phyloP scores from a whole-genome alignment of 92 coral and sea anemone genomes.

The Nematostella vectensis region DNA sequence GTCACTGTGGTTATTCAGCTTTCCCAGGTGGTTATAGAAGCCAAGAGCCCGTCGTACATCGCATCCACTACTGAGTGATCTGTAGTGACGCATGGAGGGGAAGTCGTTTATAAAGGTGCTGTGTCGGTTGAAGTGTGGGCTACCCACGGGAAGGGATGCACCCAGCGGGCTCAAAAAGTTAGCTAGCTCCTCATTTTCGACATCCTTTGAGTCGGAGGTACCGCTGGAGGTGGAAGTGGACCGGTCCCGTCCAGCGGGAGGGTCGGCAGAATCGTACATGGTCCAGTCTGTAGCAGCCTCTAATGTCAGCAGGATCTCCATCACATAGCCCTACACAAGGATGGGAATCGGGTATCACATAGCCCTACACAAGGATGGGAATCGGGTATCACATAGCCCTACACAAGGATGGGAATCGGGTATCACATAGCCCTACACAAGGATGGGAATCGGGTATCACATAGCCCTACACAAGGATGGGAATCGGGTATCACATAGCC shows the following conservation, averaged over 20 bases:
- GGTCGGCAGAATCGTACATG: constrained; percentile 38
- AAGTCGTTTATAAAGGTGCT: constrained; percentile 12
- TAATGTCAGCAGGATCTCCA: constrained; percentile 87
- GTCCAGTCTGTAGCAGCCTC: constrained; percentile 89
- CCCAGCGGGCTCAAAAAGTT: constrained; percentile 49
- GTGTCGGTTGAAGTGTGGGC: constrained; percentile 41
- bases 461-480: no score
- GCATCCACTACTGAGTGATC: constrained; percentile 94
- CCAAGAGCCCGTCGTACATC: constrained; percentile 61
- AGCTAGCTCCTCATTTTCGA: constrained; percentile 51
- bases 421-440: no score
- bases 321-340: constrained; percentile 74
- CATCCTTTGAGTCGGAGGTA: constrained; percentile 36
- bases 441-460: no score
- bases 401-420: no score
- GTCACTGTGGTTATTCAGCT: constrained; percentile 49
- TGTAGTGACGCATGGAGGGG: constrained; percentile 45
- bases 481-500: no score
- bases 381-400: no score
- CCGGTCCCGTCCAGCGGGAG: constrained; percentile 46
- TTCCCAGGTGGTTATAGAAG: constrained; percentile 51
- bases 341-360: no score
- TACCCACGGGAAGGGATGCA: constrained; percentile 29
- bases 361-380: no score
- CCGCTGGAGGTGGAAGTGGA: constrained; percentile 22